Evolutionary conservation across 2,113 vertebrate genomes (phyloP).

Genomic region (Mesocricetus auratus): DNA sequence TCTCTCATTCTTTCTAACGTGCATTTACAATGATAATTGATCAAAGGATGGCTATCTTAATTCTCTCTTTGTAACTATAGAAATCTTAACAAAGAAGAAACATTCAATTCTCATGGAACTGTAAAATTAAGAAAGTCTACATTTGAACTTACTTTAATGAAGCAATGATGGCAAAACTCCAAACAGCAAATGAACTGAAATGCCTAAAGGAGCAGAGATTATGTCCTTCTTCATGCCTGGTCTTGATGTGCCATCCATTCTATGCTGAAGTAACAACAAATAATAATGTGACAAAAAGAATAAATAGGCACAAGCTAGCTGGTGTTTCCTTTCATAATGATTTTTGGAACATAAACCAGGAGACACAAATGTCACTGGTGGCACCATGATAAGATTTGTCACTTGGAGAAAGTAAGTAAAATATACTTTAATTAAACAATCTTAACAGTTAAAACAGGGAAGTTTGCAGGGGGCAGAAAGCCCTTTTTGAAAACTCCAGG

Average conservation of each 20-base stretch:
- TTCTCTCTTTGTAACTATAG: background rate
- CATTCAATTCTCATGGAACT: background rate
- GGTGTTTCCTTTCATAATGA: background rate
- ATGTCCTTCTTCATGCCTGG: background rate
- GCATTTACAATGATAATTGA: background rate
- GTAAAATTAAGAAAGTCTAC: background rate
- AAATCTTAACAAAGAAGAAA: background rate
- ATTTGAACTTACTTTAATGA: background rate
- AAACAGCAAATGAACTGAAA: background rate
- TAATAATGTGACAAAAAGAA: background rate
- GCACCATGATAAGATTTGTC: background rate
- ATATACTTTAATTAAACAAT: slow-evolving; percentile 32
- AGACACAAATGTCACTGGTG: background rate
- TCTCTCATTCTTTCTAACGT: background rate
- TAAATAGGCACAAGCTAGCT: background rate
- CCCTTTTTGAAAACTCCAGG: background rate
- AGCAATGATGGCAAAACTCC: background rate
- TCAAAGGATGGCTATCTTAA: background rate
- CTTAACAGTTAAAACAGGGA: background rate
- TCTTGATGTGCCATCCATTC: background rate
- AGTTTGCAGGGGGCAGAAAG: background rate
- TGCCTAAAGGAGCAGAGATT: background rate
- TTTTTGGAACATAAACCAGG: background rate
- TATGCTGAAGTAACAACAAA: slow-evolving; percentile 18
- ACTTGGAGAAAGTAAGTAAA: slow-evolving; percentile 8